Evolutionary conservation across 1,140 invertebrate species (phyloP), one percentile per base, ranked within the genome.

Genomic region (Papilio dardanus): DNA sequence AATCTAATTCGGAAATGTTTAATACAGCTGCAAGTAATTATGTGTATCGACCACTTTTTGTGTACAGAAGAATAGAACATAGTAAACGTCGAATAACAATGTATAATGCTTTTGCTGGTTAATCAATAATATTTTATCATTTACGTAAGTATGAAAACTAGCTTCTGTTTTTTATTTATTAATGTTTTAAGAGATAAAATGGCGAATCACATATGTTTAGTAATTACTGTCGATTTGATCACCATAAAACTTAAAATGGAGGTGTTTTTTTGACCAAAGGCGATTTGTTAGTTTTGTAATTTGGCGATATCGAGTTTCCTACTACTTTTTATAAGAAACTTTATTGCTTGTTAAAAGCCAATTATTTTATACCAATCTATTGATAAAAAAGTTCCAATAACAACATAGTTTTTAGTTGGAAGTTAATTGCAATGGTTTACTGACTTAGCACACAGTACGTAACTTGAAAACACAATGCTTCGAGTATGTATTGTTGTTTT

Each of bases 21-120:
- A 74, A 79, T 4, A 82, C 84, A 37, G 85, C 86, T n/a, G 85
- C 79, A 58, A 88, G 76, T 67, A 85, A 87, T 42, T 86, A 86
- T 67, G 86, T 84, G 0, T 92, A 89, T 81, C 79, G 83, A 68
- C 90, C 90, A 0, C 76, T 90, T 3, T 90, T 85, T 73, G 86
- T 87, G 4, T 91, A 92, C 21, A 87, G 88, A 84, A 88, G 76
- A 71, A 88, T 91, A 33, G 84, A 88, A 71, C 90, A 92, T 35
- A 90, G 83, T 42, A 92, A 88, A 81, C 76, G 86, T 37, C 83
- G 86, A 76, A 90, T 92, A 19, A 90, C 82, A 21, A 90, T 92
- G 89, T 92, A 85, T 58, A 92, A 92, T 71, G 85, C 90, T 24
- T 92, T 92, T 81, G 87, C 85, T 66, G 90, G 90, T 76, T 92